These are phyloP conservation scores for Mythimna ferrago DNA, from an alignment of 2,888 invertebrate species.

Conservation along the genomic window DNA sequence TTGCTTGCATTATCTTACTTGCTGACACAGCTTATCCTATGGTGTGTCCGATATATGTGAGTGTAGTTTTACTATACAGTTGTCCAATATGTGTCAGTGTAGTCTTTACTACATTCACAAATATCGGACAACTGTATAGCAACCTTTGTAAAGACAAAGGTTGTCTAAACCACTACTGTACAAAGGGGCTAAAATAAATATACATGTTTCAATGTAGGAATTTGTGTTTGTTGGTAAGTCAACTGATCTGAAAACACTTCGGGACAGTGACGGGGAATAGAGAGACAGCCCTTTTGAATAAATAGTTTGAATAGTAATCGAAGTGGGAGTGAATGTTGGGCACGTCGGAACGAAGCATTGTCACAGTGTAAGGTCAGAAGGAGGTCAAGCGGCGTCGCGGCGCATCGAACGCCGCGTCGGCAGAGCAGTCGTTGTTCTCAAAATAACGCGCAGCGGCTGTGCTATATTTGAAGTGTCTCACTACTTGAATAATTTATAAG, in stretches of 20 bases:
- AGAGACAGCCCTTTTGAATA: conserved; percentile 44
- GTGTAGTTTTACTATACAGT: not conserved
- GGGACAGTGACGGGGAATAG: conserved; percentile 9
- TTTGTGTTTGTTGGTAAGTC: not conserved
- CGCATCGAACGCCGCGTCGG: conserved; percentile 68
- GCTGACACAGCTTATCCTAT: conserved; percentile 26
- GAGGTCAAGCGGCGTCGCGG: conserved; percentile 74
- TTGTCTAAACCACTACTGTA: not conserved
- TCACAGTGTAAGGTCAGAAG: conserved; percentile 68
- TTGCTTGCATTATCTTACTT: conserved; percentile 51
- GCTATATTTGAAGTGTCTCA: conserved; percentile 89
- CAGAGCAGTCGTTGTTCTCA: conserved; percentile 80
- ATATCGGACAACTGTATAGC: no score
- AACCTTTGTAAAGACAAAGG: not conserved
- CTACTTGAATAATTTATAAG: conserved; percentile 90
- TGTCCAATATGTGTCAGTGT: no score
- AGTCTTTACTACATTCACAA: no score
- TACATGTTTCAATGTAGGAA: not conserved
- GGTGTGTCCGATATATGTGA: conserved; percentile 9
- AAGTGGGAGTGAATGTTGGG: conserved; percentile 36
- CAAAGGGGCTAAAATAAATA: not conserved
- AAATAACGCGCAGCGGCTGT: conserved; percentile 85
- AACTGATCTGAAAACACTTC: conserved; percentile 7
- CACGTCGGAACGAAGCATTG: conserved; percentile 53
- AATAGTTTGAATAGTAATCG: conserved; percentile 48